These are phyloP conservation scores for Peromyscus leucopus DNA, from an alignment of 2,113 vertebrate species.

Conservation along the genomic window DNA sequence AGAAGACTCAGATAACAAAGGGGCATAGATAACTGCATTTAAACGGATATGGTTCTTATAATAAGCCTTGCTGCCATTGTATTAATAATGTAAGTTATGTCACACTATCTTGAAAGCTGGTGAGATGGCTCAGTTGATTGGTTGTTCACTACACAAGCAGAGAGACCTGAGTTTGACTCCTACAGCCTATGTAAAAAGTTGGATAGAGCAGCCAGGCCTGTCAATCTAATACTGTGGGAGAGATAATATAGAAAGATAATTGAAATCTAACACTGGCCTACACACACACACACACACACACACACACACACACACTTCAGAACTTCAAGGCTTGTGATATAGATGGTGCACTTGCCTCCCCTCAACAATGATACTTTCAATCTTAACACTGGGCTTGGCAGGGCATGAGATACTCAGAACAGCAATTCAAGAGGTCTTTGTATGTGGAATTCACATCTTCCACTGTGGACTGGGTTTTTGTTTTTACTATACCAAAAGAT, in stretches of 20 bases:
- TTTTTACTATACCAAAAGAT: not conserved
- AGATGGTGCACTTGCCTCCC: not conserved
- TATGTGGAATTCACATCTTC: not conserved
- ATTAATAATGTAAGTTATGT: not conserved
- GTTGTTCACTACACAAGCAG: not conserved
- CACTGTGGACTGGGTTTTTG: not conserved
- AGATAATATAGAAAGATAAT: not conserved
- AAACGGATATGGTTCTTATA: not conserved
- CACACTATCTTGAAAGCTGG: not conserved
- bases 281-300: not conserved
- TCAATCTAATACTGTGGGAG: too few species aligned
- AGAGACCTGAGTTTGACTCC: not conserved
- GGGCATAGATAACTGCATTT: not conserved
- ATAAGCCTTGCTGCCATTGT: not conserved
- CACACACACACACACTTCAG: not conserved
- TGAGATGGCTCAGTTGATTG: too few species aligned
- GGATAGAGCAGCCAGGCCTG: not conserved
- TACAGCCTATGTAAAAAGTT: not conserved
- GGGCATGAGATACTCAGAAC: not conserved
- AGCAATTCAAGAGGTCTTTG: not conserved
- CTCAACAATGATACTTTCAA: not conserved
- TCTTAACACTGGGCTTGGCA: rapidly evolving
- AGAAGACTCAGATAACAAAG: not conserved
- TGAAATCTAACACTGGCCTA: not conserved
- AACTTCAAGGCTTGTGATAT: not conserved